These are phyloP conservation scores for Holothuria glaberrima DNA, from an alignment of 35 echinoderm and acorn worm species.

Conservation along the genomic window DNA sequence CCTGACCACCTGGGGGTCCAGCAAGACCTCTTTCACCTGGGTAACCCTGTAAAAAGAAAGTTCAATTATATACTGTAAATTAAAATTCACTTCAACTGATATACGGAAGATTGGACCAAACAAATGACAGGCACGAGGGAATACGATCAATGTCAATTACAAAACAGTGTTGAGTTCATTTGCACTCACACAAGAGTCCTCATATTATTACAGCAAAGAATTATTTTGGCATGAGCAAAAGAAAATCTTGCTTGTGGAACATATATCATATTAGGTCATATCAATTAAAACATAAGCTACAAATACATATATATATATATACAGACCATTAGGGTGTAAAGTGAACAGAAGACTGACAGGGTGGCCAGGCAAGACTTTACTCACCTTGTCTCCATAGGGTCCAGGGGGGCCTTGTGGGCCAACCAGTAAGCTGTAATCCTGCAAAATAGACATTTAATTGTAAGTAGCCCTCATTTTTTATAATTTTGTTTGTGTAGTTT, in stretches of 20 bases:
- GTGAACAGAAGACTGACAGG: not conserved
- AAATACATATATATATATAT: not conserved
- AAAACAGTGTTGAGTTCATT: no score
- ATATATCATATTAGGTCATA: not conserved
- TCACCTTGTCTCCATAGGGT: constrained; percentile 1
- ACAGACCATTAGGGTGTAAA: not conserved
- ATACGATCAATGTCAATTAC: no score
- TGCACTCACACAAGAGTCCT: no score
- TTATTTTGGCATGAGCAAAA: no score
- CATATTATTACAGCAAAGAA: no score
- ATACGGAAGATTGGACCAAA: no score
- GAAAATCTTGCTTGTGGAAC: no score
- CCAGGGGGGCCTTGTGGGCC: constrained; percentile 53
- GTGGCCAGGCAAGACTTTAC: not conserved
- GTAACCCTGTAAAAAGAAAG: not conserved
- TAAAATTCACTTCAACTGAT: no score
- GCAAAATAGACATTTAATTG: not conserved
- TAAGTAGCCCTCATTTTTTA: no score
- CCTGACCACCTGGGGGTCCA: constrained; percentile 15
- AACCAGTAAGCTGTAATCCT: constrained; percentile 41
- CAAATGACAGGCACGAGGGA: no score
- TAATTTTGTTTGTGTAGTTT: no score
- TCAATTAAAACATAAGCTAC: not conserved
- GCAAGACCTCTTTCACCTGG: constrained; percentile 5
- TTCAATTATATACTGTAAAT: not conserved